A percentile compares a stretch with the other conserved stretches of the same genome.
Conservation (phyloP, 2,113 vertebrate genomes). For the Chionodraco myersi region DNA sequence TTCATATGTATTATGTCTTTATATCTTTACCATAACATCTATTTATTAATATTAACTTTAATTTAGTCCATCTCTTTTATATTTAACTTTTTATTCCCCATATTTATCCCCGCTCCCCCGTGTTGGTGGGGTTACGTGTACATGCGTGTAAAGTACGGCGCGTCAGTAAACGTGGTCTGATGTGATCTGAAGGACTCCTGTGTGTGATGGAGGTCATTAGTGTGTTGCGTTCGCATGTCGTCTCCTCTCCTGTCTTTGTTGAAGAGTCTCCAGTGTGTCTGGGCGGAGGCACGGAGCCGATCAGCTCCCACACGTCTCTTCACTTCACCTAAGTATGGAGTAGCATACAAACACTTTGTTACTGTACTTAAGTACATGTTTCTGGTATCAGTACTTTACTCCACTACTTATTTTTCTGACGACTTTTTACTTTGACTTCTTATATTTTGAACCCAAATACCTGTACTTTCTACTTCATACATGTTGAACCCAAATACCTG, state of each 20-base stretch:
- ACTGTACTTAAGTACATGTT: too few species aligned
- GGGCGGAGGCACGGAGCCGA: constrained; percentile 48
- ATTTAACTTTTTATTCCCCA: background rate
- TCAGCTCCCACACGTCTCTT: constrained; percentile 41
- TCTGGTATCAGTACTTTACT: too few species aligned
- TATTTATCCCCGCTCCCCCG: background rate
- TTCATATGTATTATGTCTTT: background rate
- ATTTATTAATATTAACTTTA: background rate
- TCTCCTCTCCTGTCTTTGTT: constrained; percentile 60
- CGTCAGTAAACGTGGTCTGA: constrained; percentile 28
- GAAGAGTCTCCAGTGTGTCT: constrained; percentile 69
- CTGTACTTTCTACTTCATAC: too few species aligned
- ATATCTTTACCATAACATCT: background rate
- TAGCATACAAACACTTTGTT: too few species aligned
- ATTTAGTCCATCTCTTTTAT: background rate
- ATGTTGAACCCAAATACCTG: too few species aligned
- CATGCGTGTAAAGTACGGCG: background rate
- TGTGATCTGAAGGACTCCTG: constrained; percentile 30
- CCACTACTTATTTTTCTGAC: too few species aligned
- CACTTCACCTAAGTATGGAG: constrained; percentile 2
- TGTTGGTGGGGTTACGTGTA: background rate
- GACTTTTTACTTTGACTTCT: too few species aligned
- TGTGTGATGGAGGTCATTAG: constrained; percentile 59
- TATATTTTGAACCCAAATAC: too few species aligned
- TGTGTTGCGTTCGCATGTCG: constrained; percentile 50